Percentiles rank a stretch among this genome's conserved stretches.
These are phyloP conservation scores for Mythimna pallens DNA, from an alignment of 2,888 invertebrate species.

Conservation along the genomic window DNA sequence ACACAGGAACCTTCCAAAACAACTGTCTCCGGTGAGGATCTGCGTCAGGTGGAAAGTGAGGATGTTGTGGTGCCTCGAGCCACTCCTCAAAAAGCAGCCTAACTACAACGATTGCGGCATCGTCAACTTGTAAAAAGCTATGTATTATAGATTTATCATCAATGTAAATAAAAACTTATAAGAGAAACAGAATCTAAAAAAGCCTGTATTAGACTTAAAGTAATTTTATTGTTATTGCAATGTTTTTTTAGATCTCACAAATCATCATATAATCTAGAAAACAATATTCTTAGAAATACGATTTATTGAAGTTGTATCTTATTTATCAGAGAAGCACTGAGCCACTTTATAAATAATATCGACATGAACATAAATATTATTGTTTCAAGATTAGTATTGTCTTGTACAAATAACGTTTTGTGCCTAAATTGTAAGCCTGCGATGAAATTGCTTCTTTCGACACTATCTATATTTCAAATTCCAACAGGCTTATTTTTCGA, in stretches of 20 bases:
- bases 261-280: background rate
- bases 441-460: slow-evolving; percentile 7
- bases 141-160: too few species aligned
- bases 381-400: slow-evolving; percentile 5
- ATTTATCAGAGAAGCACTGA: background rate
- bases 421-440: background rate
- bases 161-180: too few species aligned
- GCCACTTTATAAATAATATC: background rate
- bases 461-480: background rate
- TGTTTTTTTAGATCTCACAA: background rate
- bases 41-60: too few species aligned
- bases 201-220: too few species aligned
- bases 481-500: slow-evolving; percentile 6
- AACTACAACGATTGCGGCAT: too few species aligned
- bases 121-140: too few species aligned
- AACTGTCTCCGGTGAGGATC: too few species aligned
- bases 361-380: background rate
- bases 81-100: too few species aligned
- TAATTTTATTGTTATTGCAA: too few species aligned
- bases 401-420: background rate
- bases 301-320: background rate
- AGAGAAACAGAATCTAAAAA: too few species aligned
- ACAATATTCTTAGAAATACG: background rate
- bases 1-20: too few species aligned
- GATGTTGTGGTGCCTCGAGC: too few species aligned